Evolutionary conservation across 2,113 vertebrate genomes (phyloP).

Genomic region (Hippotragus niger): DNA sequence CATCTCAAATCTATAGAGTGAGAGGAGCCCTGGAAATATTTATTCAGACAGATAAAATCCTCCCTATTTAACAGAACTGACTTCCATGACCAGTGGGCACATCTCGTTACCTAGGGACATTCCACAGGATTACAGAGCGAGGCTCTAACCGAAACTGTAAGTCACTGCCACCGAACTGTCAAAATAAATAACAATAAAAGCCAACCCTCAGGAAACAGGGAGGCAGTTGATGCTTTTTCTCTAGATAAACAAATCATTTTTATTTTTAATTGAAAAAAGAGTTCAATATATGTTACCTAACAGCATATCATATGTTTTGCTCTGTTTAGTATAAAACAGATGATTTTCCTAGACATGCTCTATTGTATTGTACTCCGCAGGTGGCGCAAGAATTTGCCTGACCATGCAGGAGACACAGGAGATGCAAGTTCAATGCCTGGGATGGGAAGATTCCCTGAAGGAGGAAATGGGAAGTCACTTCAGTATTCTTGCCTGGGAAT

Average conservation of each 20-base stretch:
- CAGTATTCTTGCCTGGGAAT: not conserved
- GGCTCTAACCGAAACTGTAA: not conserved
- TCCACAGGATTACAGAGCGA: not conserved
- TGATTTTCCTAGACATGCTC: not conserved
- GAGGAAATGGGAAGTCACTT: not conserved
- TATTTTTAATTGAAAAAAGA: not conserved
- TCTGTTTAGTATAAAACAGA: not conserved
- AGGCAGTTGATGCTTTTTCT: not conserved
- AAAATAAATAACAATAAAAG: slow-evolving; percentile 25
- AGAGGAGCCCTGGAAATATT: slow-evolving; percentile 46
- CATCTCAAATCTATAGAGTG: slow-evolving; percentile 9
- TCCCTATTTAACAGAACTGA: slow-evolving; percentile 52
- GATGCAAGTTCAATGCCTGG: not conserved
- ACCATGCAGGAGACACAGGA: not conserved
- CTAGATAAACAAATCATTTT: not conserved
- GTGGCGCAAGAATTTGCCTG: not conserved
- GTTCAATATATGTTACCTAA: not conserved
- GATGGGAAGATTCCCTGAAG: not conserved
- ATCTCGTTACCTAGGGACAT: not conserved
- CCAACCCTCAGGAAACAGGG: not conserved
- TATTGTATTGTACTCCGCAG: not conserved
- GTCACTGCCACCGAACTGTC: slow-evolving; percentile 26
- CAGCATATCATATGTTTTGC: not conserved
- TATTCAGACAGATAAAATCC: slow-evolving; percentile 55
- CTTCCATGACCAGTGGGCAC: slow-evolving; percentile 42